phyloP scores from a whole-genome alignment of 30 jellyfish, hydroid and myxozoan genomes.

The Aurelia aurita region DNA sequence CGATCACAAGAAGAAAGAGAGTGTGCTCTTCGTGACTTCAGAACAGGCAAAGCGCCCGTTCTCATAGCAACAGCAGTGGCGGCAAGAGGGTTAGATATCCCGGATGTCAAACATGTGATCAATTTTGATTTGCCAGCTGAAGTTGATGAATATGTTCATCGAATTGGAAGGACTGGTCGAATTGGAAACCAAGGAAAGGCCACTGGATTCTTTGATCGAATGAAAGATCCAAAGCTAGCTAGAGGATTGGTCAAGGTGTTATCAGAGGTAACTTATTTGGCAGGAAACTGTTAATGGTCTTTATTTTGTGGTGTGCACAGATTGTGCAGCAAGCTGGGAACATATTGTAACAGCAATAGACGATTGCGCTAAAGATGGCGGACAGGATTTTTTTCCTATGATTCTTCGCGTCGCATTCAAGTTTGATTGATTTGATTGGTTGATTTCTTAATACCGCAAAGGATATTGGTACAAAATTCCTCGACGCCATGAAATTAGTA shows the following conservation, averaged over 20 bases:
- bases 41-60: constrained; percentile 88
- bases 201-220: constrained; percentile 87
- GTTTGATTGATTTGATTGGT: too few relatives aligned
- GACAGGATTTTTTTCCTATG: too few relatives aligned
- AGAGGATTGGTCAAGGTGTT: constrained; percentile 88
- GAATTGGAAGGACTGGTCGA: constrained; percentile 99
- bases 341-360: too few relatives aligned
- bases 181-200: constrained; percentile 98
- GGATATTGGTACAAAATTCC: too few relatives aligned
- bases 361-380: too few relatives aligned
- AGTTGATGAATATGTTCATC: constrained; percentile 93
- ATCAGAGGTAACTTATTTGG: constrained; percentile 55
- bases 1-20: constrained; percentile 99
- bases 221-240: constrained; percentile 76
- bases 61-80: constrained; percentile 99
- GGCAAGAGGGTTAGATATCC: constrained; percentile 95
- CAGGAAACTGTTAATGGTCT: too few relatives aligned
- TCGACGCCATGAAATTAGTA: too few relatives aligned
- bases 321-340: too few relatives aligned
- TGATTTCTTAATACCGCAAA: too few relatives aligned
- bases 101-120: constrained; percentile 94
- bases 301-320: too few relatives aligned
- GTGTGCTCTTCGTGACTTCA: constrained; percentile 90
- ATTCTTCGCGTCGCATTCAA: too few relatives aligned
- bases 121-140: constrained; percentile 95